Conservation (phyloP, 2,888 invertebrate genomes). For the Plagodis pulveraria region DNA sequence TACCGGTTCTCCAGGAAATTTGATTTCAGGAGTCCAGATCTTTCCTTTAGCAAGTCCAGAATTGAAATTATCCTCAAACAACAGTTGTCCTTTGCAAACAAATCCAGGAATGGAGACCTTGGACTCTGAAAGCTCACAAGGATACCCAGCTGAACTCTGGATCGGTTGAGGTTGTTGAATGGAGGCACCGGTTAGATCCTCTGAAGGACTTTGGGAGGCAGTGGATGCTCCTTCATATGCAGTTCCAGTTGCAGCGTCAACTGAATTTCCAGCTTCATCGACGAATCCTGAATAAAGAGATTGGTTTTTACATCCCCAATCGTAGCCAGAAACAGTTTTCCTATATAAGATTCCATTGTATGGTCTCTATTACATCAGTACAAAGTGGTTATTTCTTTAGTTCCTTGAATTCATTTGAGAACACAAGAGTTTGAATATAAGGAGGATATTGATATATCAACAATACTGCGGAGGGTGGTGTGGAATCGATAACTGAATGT, state of each 20-base stretch:
- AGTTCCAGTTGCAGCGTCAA: constrained; percentile 31
- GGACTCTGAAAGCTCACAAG: constrained; percentile 65
- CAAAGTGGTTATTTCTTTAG: no score
- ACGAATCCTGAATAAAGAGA: constrained; percentile 55
- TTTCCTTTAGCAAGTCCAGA: constrained; percentile 65
- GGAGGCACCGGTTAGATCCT: not conserved
- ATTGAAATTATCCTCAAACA: constrained; percentile 87
- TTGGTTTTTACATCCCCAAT: no score
- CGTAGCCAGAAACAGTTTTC: no score
- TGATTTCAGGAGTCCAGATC: constrained; percentile 85
- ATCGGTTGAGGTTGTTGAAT: constrained; percentile 5
- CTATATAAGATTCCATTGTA: no score
- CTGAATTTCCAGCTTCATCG: constrained; percentile 62
- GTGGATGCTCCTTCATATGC: not conserved
- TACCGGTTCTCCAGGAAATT: constrained; percentile 86
- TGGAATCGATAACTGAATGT: no score
- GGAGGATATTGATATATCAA: no score
- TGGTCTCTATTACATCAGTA: no score
- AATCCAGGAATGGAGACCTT: constrained; percentile 63
- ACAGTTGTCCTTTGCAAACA: constrained; percentile 83
- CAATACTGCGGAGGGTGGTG: no score
- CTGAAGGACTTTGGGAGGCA: not conserved
- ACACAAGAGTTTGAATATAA: no score
- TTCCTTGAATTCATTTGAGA: no score
- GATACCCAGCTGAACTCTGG: constrained; percentile 46